phyloP scores from a whole-genome alignment of 2,113 vertebrate species.

The Speoplatyrhinus poulsoni region DNA sequence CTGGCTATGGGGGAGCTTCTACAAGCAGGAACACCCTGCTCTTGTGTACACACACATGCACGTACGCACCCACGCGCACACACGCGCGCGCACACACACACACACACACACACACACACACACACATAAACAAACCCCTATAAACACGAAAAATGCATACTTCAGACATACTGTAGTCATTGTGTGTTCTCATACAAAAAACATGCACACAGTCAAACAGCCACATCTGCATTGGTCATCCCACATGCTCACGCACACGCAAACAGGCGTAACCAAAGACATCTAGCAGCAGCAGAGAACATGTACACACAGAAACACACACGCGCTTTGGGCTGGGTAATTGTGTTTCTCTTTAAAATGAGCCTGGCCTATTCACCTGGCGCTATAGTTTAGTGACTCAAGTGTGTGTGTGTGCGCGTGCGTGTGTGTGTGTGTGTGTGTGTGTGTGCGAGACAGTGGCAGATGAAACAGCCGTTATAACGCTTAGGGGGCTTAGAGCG shows the following conservation, averaged over 20 bases:
- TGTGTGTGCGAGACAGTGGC: background rate
- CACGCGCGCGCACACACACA: background rate
- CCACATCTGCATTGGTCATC: no score
- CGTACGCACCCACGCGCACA: background rate
- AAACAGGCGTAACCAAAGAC: no score
- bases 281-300: background rate
- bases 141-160: background rate
- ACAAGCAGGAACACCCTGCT: constrained; percentile 44
- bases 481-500: background rate
- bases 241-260: background rate
- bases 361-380: constrained; percentile 20
- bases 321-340: constrained; percentile 1
- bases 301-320: background rate
- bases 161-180: background rate
- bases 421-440: constrained; percentile 14
- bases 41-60: constrained; percentile 28
- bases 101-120: background rate
- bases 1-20: constrained; percentile 54
- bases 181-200: no score
- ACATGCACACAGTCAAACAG: no score
- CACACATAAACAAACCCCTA: background rate
- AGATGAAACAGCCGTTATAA: background rate
- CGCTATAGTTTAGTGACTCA: background rate
- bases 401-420: constrained; percentile 24
- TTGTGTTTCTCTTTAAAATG: constrained; percentile 42